phyloP scores from a whole-genome alignment of 1,140 invertebrate genomes.

The Drosophila novamexicana region DNA sequence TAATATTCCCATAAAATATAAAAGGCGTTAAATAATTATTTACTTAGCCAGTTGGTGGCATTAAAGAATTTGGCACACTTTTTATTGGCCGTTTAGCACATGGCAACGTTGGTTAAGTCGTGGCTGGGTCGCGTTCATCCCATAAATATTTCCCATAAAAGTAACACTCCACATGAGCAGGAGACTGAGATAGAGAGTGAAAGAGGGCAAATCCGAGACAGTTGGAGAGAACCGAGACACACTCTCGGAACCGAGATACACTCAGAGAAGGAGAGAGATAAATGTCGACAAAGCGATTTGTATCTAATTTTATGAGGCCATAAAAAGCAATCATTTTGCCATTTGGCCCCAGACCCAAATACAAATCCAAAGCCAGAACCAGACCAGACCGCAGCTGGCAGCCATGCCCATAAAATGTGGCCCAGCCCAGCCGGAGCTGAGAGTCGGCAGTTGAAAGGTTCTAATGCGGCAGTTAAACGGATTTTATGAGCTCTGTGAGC shows the following conservation, averaged over 20 bases:
- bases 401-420: constrained; percentile 68
- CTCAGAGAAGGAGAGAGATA: constrained; percentile 45
- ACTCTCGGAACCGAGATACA: neutral
- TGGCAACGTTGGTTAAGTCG: constrained; percentile 10
- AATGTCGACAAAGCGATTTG: constrained; percentile 80
- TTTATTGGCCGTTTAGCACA: constrained; percentile 41
- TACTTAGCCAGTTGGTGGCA: constrained; percentile 67
- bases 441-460: constrained; percentile 57
- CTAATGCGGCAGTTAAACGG: constrained; percentile 69
- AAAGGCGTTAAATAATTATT: constrained; percentile 80
- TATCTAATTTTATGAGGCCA: constrained; percentile 84
- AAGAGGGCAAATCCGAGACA: constrained; percentile 24
- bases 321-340: constrained; percentile 84
- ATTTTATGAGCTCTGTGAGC: constrained; percentile 64
- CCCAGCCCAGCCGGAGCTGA: constrained; percentile 19
- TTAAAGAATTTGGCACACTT: constrained; percentile 61
- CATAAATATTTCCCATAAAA: constrained; percentile 48
- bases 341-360: constrained; percentile 44
- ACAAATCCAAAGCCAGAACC: constrained; percentile 5
- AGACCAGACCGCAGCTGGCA: constrained; percentile 67
- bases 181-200: neutral
- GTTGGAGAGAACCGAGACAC: neutral
- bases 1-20: constrained; percentile 57
- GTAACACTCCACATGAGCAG: constrained; percentile 19
- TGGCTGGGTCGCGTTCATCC: constrained; percentile 25